These are phyloP conservation scores for Argopecten irradians DNA, from an alignment of 1,140 invertebrate genomes.

Conservation along the genomic window DNA sequence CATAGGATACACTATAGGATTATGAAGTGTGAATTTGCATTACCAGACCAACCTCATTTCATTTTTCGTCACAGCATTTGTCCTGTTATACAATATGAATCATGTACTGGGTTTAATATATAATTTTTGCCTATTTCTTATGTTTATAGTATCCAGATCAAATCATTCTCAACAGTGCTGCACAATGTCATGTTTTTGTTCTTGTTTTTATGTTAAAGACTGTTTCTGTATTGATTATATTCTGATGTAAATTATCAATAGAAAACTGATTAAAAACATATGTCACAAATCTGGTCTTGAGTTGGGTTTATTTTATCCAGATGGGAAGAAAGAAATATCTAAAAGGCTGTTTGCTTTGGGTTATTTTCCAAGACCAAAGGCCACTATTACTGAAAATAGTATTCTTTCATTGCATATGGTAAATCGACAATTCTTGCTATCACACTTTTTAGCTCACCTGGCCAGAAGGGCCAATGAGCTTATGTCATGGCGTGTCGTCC, in stretches of 20 bases:
- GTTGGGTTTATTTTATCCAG: no score
- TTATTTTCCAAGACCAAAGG: no score
- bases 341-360: no score
- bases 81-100: neutral
- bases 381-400: no score
- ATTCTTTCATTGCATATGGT: no score
- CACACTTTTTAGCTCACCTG: no score
- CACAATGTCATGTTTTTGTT: neutral
- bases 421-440: no score
- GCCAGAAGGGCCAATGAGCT: no score
- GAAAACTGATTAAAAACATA: neutral
- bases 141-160: slow-evolving; percentile 14
- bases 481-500: no score
- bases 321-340: no score
- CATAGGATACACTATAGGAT: neutral
- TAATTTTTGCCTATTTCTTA: neutral
- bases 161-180: neutral
- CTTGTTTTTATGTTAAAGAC: neutral
- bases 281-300: neutral
- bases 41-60: slow-evolving; percentile 8
- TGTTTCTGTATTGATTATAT: slow-evolving; percentile 2
- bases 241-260: slow-evolving; percentile 18
- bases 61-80: neutral
- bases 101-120: neutral
- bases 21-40: neutral